Base-by-base conservation (phyloP, 2,888 invertebrate species). In the Alviniconcha strummeri region DNA sequence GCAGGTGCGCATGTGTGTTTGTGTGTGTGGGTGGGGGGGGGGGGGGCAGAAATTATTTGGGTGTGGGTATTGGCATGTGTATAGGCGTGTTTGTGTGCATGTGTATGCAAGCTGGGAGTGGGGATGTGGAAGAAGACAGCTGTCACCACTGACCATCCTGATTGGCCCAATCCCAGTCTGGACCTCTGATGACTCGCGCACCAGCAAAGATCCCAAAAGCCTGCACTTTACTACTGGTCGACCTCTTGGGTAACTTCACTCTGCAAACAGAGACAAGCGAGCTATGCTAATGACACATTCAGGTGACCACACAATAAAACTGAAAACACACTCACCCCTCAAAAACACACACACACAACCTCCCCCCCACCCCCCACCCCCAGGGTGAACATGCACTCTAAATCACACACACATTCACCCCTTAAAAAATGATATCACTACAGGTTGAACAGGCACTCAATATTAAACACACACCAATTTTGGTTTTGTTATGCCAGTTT, bases 111-210 rank as follows among this genome's bases (percentile, higher is more conserved):
- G 36, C 36, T 36, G 36, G 36, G 36, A 36, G 36, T 1, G 36
- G 1, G 36, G 36, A 36, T 36, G 36, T 36, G 36, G 36, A 36
- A 3, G 36, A 36, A 36, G 36, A 36, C 36, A 36, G 36, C 36
- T 36, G 36, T 36, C 36, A 36, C 60, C 13, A 88, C 90, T 86
- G 94, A 96, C 96, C 97, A 94, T 97, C 97, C 93, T 97, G 97
- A 92, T 96, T 96, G 71, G 96, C 96, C 97, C 97, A 97, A 94
- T 97, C 97, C 97, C 97, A 97, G 92, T 97, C 97, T 64, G 96
- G 96, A 6, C 97, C 97, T 85, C 97, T 95, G 5, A 96, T 95
- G 7, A 97, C 97, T 94, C 96, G 96, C 5, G 97, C 96, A 82
- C 96, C 96, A 77, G 96, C 95, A 93, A 97, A 97, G 88, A 97